These are phyloP conservation scores for Stegophylla sp. DNA, from an alignment of 2,888 invertebrate genomes.

Conservation along the genomic window DNA sequence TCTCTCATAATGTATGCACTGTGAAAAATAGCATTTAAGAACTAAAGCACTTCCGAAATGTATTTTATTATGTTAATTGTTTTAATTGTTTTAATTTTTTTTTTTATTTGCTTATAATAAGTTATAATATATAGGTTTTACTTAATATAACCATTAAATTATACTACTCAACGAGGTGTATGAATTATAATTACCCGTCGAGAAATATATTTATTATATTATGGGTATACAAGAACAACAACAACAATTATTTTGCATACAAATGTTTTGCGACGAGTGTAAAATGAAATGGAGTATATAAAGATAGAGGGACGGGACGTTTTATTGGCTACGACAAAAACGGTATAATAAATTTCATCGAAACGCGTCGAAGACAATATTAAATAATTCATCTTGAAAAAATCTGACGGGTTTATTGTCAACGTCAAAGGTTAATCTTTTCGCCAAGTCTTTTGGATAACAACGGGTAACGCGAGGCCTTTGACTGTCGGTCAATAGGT, in stretches of 20 bases:
- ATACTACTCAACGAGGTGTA: background rate
- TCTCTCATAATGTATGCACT: background rate
- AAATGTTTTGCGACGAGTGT: background rate
- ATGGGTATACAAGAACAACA: background rate
- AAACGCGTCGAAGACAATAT: conserved; percentile 16
- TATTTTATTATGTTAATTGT: background rate
- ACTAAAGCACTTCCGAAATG: conserved; percentile 23
- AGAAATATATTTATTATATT: no score
- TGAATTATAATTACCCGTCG: background rate
- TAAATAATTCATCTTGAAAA: conserved; percentile 56
- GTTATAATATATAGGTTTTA: background rate
- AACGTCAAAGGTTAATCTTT: conserved; percentile 57
- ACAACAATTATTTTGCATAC: no score
- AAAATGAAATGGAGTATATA: background rate
- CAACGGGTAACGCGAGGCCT: conserved; percentile 29
- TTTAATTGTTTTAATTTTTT: no score
- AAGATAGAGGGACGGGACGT: background rate
- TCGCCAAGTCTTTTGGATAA: conserved; percentile 45
- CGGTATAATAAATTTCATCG: conserved; percentile 14
- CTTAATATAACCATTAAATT: conserved; percentile 1
- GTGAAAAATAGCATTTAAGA: conserved; percentile 27
- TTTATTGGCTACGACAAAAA: conserved; percentile 23
- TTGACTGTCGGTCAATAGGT: conserved; percentile 58
- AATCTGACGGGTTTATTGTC: conserved; percentile 47
- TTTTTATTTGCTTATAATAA: background rate